A percentile compares a stretch with the other conserved stretches of the same genome.
These are phyloP conservation scores for Neuroterus valhalla DNA, from an alignment of 1,140 invertebrate genomes.

Conservation along the genomic window DNA sequence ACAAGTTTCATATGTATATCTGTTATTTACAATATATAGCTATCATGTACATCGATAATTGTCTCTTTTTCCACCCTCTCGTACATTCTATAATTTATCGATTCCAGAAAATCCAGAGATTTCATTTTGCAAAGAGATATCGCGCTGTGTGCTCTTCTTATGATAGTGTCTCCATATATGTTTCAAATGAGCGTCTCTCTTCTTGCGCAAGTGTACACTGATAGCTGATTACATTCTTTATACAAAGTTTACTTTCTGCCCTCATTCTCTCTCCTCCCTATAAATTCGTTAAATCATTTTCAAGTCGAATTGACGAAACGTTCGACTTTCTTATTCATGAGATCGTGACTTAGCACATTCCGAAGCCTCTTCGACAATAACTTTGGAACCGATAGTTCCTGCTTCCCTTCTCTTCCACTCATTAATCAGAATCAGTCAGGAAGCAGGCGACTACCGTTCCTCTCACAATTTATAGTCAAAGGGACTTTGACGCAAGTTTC, in stretches of 20 bases:
- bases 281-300: slow-evolving; percentile 23
- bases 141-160: slow-evolving; percentile 11
- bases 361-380: slow-evolving; percentile 22
- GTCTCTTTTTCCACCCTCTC: neutral
- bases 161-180: neutral
- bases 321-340: slow-evolving; percentile 34
- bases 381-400: slow-evolving; percentile 10
- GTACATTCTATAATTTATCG: slow-evolving; percentile 52
- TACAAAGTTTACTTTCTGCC: slow-evolving; percentile 11
- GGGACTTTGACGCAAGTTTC: slow-evolving; percentile 2
- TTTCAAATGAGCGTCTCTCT: slow-evolving; percentile 12
- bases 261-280: slow-evolving; percentile 1
- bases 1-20: slow-evolving; percentile 53
- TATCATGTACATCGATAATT: slow-evolving; percentile 19
- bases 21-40: slow-evolving; percentile 53
- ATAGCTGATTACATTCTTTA: slow-evolving; percentile 27
- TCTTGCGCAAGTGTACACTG: slow-evolving; percentile 18
- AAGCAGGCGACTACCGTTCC: neutral
- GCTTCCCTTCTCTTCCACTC: neutral
- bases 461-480: slow-evolving; percentile 3
- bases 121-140: slow-evolving; percentile 49
- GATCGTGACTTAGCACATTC: slow-evolving; percentile 32
- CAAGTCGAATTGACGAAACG: slow-evolving; percentile 10
- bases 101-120: slow-evolving; percentile 45
- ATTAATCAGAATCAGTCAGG: neutral